Evolutionary conservation across 2,888 invertebrate species (phyloP).

Genomic region (Macropis europaea): DNA sequence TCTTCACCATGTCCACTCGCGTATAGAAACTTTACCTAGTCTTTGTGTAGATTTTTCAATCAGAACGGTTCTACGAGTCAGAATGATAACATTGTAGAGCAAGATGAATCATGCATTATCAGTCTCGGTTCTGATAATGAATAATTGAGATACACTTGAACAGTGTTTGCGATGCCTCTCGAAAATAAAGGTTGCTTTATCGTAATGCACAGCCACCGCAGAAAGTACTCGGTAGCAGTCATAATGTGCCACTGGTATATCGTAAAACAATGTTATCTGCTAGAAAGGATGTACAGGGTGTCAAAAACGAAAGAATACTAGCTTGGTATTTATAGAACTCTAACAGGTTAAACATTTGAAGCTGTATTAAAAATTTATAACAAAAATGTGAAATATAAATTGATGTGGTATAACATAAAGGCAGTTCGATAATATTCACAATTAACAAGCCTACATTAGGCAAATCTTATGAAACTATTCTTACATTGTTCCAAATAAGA

Average conservation of each 20-base stretch:
- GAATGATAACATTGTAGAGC: not conserved
- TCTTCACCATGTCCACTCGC: not conserved
- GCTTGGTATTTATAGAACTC: too few species aligned
- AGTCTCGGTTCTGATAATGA: constrained; percentile 3
- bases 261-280: not conserved
- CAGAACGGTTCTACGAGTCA: not conserved
- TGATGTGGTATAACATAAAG: too few species aligned
- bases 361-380: too few species aligned
- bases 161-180: not conserved
- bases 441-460: too few species aligned
- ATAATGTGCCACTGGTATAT: not conserved
- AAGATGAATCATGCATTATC: not conserved
- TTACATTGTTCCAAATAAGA: too few species aligned
- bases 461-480: too few species aligned
- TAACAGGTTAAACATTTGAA: too few species aligned
- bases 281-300: too few species aligned
- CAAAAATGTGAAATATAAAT: too few species aligned
- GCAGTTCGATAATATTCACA: too few species aligned
- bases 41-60: not conserved
- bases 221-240: not conserved
- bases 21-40: too few species aligned
- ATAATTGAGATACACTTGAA: not conserved
- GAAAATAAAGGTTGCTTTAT: not conserved
- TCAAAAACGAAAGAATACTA: too few species aligned
- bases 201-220: not conserved